phyloP scores from a whole-genome alignment of 2,797 vertebrate species.

The Clarias fuscus region DNA sequence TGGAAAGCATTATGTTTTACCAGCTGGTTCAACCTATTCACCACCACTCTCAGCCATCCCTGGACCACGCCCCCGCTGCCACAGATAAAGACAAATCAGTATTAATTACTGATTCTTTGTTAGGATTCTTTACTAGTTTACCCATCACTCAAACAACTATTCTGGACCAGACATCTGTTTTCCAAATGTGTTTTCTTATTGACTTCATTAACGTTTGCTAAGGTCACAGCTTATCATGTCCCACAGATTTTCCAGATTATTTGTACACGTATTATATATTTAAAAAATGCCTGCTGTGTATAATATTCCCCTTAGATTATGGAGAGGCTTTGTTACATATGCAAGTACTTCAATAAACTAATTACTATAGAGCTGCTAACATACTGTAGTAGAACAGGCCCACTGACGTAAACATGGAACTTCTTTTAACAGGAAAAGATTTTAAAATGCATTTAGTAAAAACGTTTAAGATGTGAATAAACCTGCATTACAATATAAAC shows the following conservation, averaged over 20 bases:
- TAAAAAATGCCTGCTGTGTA: not conserved
- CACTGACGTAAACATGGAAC: too few species aligned
- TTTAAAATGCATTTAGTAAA: not conserved
- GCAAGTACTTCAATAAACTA: too few species aligned
- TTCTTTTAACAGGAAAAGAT: not conserved
- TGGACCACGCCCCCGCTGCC: too few species aligned
- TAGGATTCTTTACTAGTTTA: not conserved
- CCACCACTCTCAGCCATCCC: too few species aligned
- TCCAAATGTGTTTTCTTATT: not conserved
- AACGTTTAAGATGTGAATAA: not conserved
- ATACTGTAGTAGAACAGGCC: not conserved
- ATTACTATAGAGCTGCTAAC: not conserved
- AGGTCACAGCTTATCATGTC: not conserved
- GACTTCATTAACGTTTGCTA: not conserved
- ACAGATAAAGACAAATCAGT: not conserved
- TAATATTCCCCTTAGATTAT: not conserved
- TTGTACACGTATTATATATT: too few species aligned
- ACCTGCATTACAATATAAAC: not conserved
- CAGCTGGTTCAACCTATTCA: too few species aligned
- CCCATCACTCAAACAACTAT: not conserved
- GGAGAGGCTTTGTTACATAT: too few species aligned
- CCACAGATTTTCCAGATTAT: not conserved
- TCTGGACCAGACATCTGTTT: not conserved
- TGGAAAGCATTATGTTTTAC: too few species aligned
- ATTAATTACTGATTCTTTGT: not conserved